Evolutionary conservation across 2,888 invertebrate species (phyloP), one percentile per base, ranked within the genome.

Genomic region (Acheta domesticus): DNA sequence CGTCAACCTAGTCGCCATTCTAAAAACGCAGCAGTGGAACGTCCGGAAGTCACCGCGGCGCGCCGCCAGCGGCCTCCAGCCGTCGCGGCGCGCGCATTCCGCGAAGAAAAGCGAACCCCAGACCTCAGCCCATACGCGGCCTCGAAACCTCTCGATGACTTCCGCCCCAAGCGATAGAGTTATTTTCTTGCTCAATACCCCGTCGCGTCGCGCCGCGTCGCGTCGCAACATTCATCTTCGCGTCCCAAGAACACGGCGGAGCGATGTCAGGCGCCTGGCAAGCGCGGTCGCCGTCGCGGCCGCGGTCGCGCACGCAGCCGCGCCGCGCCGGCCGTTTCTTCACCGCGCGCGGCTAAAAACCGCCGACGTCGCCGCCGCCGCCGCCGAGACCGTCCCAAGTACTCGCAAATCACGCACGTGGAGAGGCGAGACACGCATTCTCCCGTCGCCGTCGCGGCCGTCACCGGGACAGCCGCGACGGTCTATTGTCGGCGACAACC

Each of bases 351-450:
- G 62, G n/a, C 14, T 62, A 62, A 62, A 62, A 62, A 62, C 62
- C n/a, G n/a, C 62, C 62, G 62, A 14, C 62, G 50, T 16, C 14
- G n/a, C n/a, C n/a, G n/a, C n/a, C n/a, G 62, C 62, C 16, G 62
- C 62, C 62, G 62, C 62, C 62, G 62, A 62, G 8, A 5, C 62
- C 16, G 62, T 8, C 62, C 62, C 62, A 62, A 62, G 62, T 8
- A 14, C 62, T 62, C 62, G 62, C 62, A 62, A 62, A 62, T 62
- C 62, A 62, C 62, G 62, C 62, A 62, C 62, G 62, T 62, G 62
- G n/a, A 62, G 62, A 62, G 62, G 14, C 14, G 14, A 5, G 2
- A 4, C 36, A 36, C 36, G 36, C 36, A 2, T 2, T 4, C 36
- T 36, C 36, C 36, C 36, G 36, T 8, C 36, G 36, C 36, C 36